A percentile compares a stretch with the other conserved stretches of the same genome.
Evolutionary conservation across 2,888 invertebrate species (phyloP).

Genomic region (Cheilosia variabilis): DNA sequence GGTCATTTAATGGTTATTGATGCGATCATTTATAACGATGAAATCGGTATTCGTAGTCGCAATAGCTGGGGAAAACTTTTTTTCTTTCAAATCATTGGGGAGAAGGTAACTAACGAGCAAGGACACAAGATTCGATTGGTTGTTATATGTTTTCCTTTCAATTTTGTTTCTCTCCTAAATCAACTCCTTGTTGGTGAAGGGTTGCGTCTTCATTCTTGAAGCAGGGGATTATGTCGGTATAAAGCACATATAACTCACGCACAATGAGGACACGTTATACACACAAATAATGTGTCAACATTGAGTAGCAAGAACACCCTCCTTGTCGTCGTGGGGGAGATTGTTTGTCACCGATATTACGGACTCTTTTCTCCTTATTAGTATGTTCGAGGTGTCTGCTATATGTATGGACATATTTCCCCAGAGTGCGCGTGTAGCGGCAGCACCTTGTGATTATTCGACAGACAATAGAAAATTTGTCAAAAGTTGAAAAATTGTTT

Average conservation of each 20-base stretch:
- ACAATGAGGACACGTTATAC: conserved; percentile 61
- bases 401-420: conserved; percentile 50
- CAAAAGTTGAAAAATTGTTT: conserved; percentile 75
- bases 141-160: conserved; percentile 31
- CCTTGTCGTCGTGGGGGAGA: conserved; percentile 60
- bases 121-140: conserved; percentile 53
- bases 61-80: conserved; percentile 48
- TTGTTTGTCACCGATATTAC: conserved; percentile 67
- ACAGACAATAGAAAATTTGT: conserved; percentile 74
- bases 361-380: conserved; percentile 69
- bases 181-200: conserved; percentile 50
- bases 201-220: conserved; percentile 53
- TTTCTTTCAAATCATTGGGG: conserved; percentile 49
- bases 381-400: conserved; percentile 66
- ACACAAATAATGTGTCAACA: conserved; percentile 67
- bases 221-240: conserved; percentile 44
- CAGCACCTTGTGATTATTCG: conserved; percentile 70
- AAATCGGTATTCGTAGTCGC: conserved; percentile 42
- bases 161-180: conserved; percentile 36
- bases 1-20: conserved; percentile 79
- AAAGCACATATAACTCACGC: conserved; percentile 60
- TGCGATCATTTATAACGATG: conserved; percentile 77
- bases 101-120: conserved; percentile 26
- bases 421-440: conserved; percentile 60
- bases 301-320: conserved; percentile 68